A percentile compares a stretch with the other conserved stretches of the same genome.
Evolutionary conservation across 2,797 vertebrate species (phyloP).

Genomic region (Melanotaenia boesemani): DNA sequence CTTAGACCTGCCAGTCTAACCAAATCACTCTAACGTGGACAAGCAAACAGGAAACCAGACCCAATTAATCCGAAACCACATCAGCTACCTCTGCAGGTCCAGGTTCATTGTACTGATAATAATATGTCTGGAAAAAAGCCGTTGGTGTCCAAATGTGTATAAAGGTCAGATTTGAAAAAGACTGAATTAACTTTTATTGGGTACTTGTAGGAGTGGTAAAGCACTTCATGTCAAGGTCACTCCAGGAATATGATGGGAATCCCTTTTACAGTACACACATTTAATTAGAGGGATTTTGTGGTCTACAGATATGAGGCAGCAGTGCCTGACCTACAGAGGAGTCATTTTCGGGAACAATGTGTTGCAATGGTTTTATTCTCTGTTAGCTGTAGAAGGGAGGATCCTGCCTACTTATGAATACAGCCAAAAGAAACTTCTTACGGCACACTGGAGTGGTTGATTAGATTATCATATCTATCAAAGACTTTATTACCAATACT

Average conservation of each 20-base stretch:
- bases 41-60: neutral
- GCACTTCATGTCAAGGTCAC: conserved; percentile 40
- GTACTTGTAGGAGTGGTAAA: conserved; percentile 17
- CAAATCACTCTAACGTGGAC: neutral
- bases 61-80: conserved; percentile 1
- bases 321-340: conserved; percentile 1
- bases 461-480: conserved; percentile 20
- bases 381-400: neutral
- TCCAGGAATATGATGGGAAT: conserved; percentile 13
- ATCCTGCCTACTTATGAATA: neutral
- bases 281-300: conserved; percentile 2
- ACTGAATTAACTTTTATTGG: conserved; percentile 28
- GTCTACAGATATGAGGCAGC: neutral
- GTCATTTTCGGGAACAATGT: neutral
- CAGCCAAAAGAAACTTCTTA: neutral
- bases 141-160: conserved; percentile 12
- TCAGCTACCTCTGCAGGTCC: neutral
- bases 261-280: neutral
- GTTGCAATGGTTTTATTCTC: neutral
- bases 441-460: neutral
- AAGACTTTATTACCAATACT: neutral
- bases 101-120: neutral
- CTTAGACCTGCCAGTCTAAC: neutral
- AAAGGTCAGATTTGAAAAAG: conserved; percentile 27
- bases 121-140: conserved; percentile 1